A percentile compares a stretch with the other conserved stretches of the same genome.
These are phyloP conservation scores for Paralichthys olivaceus DNA, from an alignment of 2,113 vertebrate genomes.

Conservation along the genomic window DNA sequence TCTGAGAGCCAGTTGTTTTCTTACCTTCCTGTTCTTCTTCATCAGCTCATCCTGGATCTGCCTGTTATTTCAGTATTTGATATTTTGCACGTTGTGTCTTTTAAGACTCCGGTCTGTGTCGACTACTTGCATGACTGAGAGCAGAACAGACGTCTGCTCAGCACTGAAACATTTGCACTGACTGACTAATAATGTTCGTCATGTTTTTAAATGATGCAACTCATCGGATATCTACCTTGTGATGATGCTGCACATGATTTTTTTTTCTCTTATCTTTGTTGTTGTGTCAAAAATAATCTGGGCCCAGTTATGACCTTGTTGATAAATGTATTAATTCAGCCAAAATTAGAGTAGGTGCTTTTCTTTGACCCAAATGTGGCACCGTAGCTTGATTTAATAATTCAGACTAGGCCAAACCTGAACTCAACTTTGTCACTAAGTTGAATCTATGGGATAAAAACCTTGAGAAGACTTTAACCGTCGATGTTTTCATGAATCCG, in stretches of 20 bases:
- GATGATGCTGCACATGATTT: slow-evolving; percentile 3
- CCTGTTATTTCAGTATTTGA: slow-evolving; percentile 18
- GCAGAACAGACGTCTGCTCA: slow-evolving; percentile 32
- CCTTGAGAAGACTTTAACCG: too few relatives aligned
- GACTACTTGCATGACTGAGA: slow-evolving; percentile 51
- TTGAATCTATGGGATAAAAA: background rate
- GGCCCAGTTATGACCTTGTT: background rate
- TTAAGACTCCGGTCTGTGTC: background rate
- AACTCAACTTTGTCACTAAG: background rate
- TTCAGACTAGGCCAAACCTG: background rate
- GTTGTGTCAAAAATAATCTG: background rate
- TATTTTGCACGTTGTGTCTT: slow-evolving; percentile 57
- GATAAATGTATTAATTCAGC: background rate
- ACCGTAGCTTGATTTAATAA: background rate
- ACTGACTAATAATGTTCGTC: slow-evolving; percentile 4
- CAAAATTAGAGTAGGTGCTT: too few relatives aligned
- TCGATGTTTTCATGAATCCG: background rate
- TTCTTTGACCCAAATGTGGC: background rate
- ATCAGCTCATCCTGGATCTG: background rate
- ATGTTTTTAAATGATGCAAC: slow-evolving; percentile 34
- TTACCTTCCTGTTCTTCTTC: too few relatives aligned
- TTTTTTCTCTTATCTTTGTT: background rate
- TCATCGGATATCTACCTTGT: background rate
- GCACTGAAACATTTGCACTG: slow-evolving; percentile 62
- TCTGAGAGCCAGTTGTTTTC: background rate